These are phyloP conservation scores for Bostrychus sinensis DNA, from an alignment of 2,113 vertebrate species.

Conservation along the genomic window DNA sequence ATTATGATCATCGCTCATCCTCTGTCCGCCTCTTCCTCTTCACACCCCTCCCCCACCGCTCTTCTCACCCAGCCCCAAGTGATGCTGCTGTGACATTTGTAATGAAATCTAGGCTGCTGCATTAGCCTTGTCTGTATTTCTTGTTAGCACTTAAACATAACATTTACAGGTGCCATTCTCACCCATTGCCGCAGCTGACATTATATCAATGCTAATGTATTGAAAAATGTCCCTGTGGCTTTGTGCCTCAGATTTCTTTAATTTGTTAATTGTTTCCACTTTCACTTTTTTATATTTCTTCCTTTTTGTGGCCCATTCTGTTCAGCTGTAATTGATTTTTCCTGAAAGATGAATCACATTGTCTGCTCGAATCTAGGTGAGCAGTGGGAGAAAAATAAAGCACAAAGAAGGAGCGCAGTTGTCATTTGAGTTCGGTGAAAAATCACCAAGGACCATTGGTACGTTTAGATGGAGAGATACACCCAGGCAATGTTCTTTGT, in stretches of 20 bases:
- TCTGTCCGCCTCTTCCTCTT: slow-evolving; percentile 3
- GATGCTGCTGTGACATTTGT: slow-evolving; percentile 25
- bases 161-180: slow-evolving; percentile 1
- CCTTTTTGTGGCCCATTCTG: not conserved
- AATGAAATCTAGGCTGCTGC: slow-evolving; percentile 6
- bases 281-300: not conserved
- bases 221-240: not conserved
- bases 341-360: slow-evolving; percentile 2
- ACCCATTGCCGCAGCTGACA: not conserved
- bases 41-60: not conserved
- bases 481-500: not conserved
- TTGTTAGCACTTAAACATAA: slow-evolving; percentile 3
- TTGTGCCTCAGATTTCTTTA: not conserved
- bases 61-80: slow-evolving; percentile 2
- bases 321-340: slow-evolving; percentile 6
- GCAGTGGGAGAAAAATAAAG: not conserved
- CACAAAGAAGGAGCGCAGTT: slow-evolving; percentile 11
- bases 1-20: slow-evolving; percentile 20
- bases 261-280: not conserved
- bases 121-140: not conserved
- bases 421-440: slow-evolving; percentile 19
- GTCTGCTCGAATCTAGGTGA: not conserved
- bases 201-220: not conserved
- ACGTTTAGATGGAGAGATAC: not conserved
- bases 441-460: not conserved